These are phyloP conservation scores for Noctua janthe DNA, from an alignment of 2,888 invertebrate species.

Conservation along the genomic window DNA sequence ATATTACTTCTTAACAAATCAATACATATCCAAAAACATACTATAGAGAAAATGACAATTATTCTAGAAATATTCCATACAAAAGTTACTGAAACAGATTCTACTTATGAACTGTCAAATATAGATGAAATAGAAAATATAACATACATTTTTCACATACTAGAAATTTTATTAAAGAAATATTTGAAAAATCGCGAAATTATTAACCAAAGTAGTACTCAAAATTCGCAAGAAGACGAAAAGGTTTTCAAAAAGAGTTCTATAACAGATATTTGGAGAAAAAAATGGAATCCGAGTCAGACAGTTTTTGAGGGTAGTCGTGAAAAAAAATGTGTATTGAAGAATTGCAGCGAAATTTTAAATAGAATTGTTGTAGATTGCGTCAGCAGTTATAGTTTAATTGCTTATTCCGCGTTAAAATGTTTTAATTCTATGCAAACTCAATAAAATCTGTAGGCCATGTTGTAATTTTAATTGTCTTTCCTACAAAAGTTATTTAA, in stretches of 20 bases:
- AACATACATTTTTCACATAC: constrained; percentile 79
- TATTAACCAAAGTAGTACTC: constrained; percentile 63
- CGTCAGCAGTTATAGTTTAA: constrained; percentile 81
- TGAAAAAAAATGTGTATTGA: constrained; percentile 73
- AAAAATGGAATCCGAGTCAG: constrained; percentile 80
- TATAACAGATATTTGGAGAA: constrained; percentile 82
- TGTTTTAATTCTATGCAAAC: constrained; percentile 84
- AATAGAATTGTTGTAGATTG: constrained; percentile 81
- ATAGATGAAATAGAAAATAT: constrained; percentile 76
- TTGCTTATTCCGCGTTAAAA: constrained; percentile 82
- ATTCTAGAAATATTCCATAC: constrained; percentile 72
- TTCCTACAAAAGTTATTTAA: not conserved
- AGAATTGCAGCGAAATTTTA: constrained; percentile 76
- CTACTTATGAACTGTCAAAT: constrained; percentile 74
- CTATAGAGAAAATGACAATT: constrained; percentile 77
- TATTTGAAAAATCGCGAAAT: constrained; percentile 66
- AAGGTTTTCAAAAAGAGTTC: constrained; percentile 75
- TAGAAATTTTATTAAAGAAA: constrained; percentile 78
- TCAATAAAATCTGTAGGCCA: constrained; percentile 44
- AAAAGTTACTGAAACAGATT: constrained; percentile 66
- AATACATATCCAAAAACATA: constrained; percentile 78
- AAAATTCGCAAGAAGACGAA: constrained; percentile 72
- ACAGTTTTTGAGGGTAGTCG: constrained; percentile 68
- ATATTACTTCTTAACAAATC: constrained; percentile 81
- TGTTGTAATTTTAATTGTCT: not conserved